phyloP scores from a whole-genome alignment of 2,888 invertebrate species.

The Chymomyza procnemis region DNA sequence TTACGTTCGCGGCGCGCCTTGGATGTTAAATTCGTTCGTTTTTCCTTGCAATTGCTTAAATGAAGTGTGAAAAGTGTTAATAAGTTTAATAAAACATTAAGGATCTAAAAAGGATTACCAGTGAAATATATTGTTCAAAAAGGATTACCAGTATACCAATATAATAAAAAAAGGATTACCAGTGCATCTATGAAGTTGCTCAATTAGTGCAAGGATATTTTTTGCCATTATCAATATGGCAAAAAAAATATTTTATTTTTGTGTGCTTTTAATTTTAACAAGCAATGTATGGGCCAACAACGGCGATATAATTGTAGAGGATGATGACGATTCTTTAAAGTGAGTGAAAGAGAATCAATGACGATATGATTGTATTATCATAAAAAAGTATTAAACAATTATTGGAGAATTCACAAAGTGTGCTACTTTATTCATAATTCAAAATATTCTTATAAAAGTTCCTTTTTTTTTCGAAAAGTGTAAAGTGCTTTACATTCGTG shows the following conservation, averaged over 20 bases:
- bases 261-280: slow-evolving; percentile 36
- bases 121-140: neutral
- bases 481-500: too few relatives aligned
- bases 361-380: neutral
- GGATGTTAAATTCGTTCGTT: neutral
- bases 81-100: slow-evolving; percentile 10
- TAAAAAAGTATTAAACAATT: too few relatives aligned
- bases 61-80: slow-evolving; percentile 19
- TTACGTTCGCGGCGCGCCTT: slow-evolving; percentile 37
- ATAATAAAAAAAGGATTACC: neutral
- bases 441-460: too few relatives aligned
- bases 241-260: slow-evolving; percentile 15
- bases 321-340: slow-evolving; percentile 53
- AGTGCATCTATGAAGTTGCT: neutral
- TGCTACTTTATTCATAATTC: too few relatives aligned
- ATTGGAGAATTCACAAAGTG: too few relatives aligned
- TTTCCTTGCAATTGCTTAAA: neutral
- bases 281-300: slow-evolving; percentile 38
- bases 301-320: slow-evolving; percentile 56
- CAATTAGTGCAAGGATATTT: neutral
- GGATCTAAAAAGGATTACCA: neutral
- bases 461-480: too few relatives aligned
- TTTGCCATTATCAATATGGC: neutral
- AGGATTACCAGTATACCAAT: neutral
- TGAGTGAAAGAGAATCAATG: slow-evolving; percentile 31